Base-by-base conservation (phyloP, 2,113 vertebrate genomes). In the Amphiprion percula region DNA sequence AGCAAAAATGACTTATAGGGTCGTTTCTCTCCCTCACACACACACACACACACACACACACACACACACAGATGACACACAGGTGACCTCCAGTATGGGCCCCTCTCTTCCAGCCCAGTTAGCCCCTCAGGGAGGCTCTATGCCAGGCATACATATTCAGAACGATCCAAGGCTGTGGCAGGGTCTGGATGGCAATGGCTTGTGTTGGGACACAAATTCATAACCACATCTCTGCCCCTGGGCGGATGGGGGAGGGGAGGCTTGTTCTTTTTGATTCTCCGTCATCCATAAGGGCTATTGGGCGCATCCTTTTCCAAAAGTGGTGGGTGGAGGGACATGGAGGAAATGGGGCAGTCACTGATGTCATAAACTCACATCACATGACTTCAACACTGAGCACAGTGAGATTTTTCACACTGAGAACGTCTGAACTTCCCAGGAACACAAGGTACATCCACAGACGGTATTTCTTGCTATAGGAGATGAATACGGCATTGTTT, bases 101-200 rank as follows among this genome's bases (percentile, higher is more conserved):
- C 61, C 78, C 73, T 69, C 33, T 68, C 47, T 68, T 74, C 52
- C 71, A 28, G 55, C 74, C 65, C 1, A 0, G 49, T 49, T 62
- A 24, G 54, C 63, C 83, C 91, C 82, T 76, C 47, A 2, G 91
- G 85, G 80, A 74, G 66, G 60, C 55, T 74, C 68, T 58, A 53
- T 82, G 77, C 64, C 33, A 59, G 65, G 50, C 72, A 90, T 86
- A 83, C 67, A 87, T 89, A 86, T 86, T 86, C 82, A 83, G 71
- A 64, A n/a, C 2, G 73, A 56, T 76, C 64, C 52, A 2, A 7
- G 70, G 44, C 80, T 56, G 68, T 76, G 74, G 79, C 81, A 66
- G 73, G 80, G 46, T 33, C 44, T 77, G 80, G 75, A 77, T 81
- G 75, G 73, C 55, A 77, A 87, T 85, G 73, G 50, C 82, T 74